Conservation (phyloP, 2,888 invertebrate genomes). For the Pristionchus maxplancki region DNA sequence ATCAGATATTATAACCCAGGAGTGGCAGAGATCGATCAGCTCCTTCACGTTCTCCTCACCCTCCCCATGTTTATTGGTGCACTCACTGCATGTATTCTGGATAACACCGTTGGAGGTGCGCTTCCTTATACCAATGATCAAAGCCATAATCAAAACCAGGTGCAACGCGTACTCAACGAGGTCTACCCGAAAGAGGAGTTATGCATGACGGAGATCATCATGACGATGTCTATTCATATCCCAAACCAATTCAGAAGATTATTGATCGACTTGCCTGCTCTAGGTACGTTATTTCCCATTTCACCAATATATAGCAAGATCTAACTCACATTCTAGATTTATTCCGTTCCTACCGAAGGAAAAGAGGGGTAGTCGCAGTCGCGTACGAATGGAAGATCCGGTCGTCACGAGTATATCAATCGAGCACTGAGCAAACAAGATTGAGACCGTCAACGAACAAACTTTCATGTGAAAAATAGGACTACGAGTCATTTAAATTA, state of each 20-base stretch:
- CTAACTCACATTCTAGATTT: slow-evolving; percentile 20
- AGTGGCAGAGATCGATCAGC: slow-evolving; percentile 59
- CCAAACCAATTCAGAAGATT: slow-evolving; percentile 47
- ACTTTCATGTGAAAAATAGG: background rate
- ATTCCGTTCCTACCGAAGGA: slow-evolving; percentile 50
- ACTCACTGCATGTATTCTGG: slow-evolving; percentile 73
- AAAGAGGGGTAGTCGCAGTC: slow-evolving; percentile 49
- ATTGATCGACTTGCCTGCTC: slow-evolving; percentile 49
- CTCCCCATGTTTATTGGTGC: slow-evolving; percentile 77
- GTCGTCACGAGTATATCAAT: slow-evolving; percentile 22
- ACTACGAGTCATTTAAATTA: background rate
- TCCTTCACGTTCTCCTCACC: slow-evolving; percentile 70
- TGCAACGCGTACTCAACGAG: slow-evolving; percentile 73
- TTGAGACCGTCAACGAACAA: background rate
- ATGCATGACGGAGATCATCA: slow-evolving; percentile 64
- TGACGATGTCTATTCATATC: slow-evolving; percentile 58
- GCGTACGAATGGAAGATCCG: slow-evolving; percentile 40
- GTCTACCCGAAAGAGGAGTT: slow-evolving; percentile 69
- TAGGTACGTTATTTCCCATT: background rate
- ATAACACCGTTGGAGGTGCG: slow-evolving; percentile 73
- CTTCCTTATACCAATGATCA: background rate
- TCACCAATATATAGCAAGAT: background rate
- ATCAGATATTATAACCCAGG: slow-evolving; percentile 46
- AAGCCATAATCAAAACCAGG: slow-evolving; percentile 55
- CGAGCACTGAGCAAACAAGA: slow-evolving; percentile 17